Conservation (phyloP, 2,888 invertebrate species). For the Amphipyra tragopoginis region DNA sequence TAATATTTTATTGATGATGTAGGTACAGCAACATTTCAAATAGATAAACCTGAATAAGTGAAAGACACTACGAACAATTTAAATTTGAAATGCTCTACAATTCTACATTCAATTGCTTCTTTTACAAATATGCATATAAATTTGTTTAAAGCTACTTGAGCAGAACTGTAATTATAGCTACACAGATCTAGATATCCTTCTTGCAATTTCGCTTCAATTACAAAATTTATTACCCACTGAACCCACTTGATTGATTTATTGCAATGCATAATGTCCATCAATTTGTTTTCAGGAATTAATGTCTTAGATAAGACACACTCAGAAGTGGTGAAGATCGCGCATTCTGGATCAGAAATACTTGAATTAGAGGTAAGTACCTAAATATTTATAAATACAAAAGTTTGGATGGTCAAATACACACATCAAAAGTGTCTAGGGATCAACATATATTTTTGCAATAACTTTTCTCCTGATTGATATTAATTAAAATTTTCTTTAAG, state of each 20-base stretch:
- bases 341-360: constrained; percentile 95
- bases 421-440: no score
- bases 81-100: no score
- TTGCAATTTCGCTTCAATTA: constrained; percentile 30
- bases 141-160: constrained; percentile 5
- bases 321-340: constrained; percentile 97
- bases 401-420: no score
- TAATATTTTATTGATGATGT: no score
- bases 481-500: no score
- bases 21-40: no score
- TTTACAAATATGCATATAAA: not conserved
- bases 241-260: constrained; percentile 41
- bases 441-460: no score
- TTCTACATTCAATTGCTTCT: no score
- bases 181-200: constrained; percentile 9
- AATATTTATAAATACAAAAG: not conserved
- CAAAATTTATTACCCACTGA: constrained; percentile 38
- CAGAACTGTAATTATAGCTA: not conserved
- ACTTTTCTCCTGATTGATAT: no score
- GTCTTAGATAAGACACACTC: constrained; percentile 98
- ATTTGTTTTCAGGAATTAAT: constrained; percentile 90
- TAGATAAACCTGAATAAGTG: no score
- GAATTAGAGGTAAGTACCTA: constrained; percentile 92
- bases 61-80: no score
- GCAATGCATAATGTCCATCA: constrained; percentile 30